phyloP scores from a whole-genome alignment of 2,113 vertebrate species.

The Cyanoliseus patagonus region DNA sequence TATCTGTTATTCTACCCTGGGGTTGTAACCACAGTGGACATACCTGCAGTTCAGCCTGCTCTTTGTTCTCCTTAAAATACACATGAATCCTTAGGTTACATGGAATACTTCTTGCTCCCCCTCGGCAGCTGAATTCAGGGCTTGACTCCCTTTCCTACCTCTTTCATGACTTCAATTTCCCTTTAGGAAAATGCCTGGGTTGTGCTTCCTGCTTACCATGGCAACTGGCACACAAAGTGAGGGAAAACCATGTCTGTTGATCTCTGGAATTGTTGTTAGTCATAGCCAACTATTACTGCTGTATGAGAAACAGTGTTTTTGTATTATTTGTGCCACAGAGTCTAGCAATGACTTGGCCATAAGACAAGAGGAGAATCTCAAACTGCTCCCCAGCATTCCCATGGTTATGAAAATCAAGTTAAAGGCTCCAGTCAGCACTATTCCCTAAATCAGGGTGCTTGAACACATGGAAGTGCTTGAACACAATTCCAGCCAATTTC shows the following conservation, averaged over 20 bases:
- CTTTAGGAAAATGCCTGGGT: slow-evolving; percentile 33
- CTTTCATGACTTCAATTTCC: slow-evolving; percentile 34
- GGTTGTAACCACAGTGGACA: not conserved
- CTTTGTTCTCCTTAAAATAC: not conserved
- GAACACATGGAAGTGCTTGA: not conserved
- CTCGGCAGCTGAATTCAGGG: not conserved
- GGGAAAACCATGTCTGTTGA: not conserved
- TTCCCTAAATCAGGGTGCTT: not conserved
- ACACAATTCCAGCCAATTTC: not conserved
- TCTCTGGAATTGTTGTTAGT: not conserved
- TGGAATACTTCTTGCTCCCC: not conserved
- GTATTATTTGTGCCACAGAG: not conserved
- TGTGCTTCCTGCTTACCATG: slow-evolving; percentile 49
- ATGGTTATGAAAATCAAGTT: not conserved
- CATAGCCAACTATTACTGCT: not conserved
- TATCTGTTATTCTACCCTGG: not conserved
- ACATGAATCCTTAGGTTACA: not conserved
- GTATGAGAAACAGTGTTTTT: not conserved
- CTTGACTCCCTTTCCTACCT: slow-evolving; percentile 21
- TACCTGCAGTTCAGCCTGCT: not conserved
- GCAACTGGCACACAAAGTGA: slow-evolving; percentile 17
- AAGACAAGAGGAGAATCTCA: not conserved
- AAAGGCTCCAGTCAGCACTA: not conserved
- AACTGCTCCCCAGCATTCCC: not conserved
- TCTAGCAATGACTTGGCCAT: not conserved